Percentiles rank a stretch among this genome's conserved stretches.
Conservation (phyloP, 2,797 vertebrate genomes). For the Choloepus didactylus region DNA sequence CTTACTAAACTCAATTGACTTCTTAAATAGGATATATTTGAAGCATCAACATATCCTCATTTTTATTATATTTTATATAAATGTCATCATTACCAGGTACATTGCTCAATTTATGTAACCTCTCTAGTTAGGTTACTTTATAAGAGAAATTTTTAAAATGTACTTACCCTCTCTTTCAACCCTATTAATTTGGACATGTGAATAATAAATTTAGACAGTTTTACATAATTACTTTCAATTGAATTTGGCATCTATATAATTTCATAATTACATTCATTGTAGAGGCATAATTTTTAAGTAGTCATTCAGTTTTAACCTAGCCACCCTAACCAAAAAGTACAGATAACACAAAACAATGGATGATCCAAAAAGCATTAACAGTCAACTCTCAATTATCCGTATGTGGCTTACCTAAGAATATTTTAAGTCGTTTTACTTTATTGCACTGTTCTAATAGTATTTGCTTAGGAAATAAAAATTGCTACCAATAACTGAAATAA, state of each 20-base stretch:
- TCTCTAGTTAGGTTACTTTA: not conserved
- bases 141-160: conserved; percentile 33
- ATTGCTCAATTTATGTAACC: conserved; percentile 5
- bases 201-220: conserved; percentile 55
- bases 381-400: conserved; percentile 67
- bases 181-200: not conserved
- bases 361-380: conserved; percentile 60
- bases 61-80: conserved; percentile 42
- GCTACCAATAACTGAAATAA: conserved; percentile 37
- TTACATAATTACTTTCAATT: conserved; percentile 64
- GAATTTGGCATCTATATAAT: conserved; percentile 62
- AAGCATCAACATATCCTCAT: not conserved
- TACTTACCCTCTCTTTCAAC: conserved; percentile 25
- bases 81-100: conserved; percentile 21
- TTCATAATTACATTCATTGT: conserved; percentile 35
- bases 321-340: conserved; percentile 61
- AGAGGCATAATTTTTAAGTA: conserved; percentile 41
- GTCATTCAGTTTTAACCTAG: conserved; percentile 55
- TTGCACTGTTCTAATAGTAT: conserved; percentile 39
- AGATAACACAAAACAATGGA: conserved; percentile 66
- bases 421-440: conserved; percentile 23
- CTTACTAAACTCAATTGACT: conserved; percentile 17
- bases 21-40: not conserved
- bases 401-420: conserved; percentile 51
- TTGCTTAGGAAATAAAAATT: conserved; percentile 61